Evolutionary conservation across 2,113 vertebrate species (phyloP), one percentile per base, ranked within the genome.

Genomic region (Oceanites oceanicus): DNA sequence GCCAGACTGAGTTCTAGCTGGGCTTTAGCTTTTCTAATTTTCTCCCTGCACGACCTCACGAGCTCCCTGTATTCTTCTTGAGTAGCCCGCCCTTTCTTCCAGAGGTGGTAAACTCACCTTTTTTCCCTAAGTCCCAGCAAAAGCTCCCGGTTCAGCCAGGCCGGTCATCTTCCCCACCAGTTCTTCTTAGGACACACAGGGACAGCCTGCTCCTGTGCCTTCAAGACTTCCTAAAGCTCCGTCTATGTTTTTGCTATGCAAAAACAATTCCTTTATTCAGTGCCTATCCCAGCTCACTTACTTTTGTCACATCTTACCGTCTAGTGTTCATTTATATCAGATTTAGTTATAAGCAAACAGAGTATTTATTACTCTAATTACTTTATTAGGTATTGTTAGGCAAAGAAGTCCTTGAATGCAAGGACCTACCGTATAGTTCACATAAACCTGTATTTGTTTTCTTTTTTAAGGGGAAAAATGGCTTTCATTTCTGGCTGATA

Each of bases 401-500:
- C 53, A 72, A 55, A 93, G 23, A 59, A 78, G 65, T 53, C 78
- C 62, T 94, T 85, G 80, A 96, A 85, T 66, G 23, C 52, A 87
- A 86, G 34, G 84, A 95, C 61, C 68, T 62, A 87, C 61, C 4
- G 7, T 56, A 82, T 8, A 78, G 34, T 86, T 97, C 84, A 68
- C 36, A 72, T 88, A 92, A 92, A 84, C 58, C 20, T 77, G 13
- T 13, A 34, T 78, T 94, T 18, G 15, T 66, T 73, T 86, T 47
- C 56, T 79, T 84, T 80, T 84, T 66, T 7, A 29, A 76, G 53
- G 47, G 89, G 62, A 62, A 70, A 96, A 93, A 68, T 78, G 19
- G 10, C 23, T 94, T 96, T 97, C 59, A 86, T 93, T 97, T 65
- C 32, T 58, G 15, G 26, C 34, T 95, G 53, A 96, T 95, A 76